phyloP scores from a whole-genome alignment of 30 jellyfish, hydroid and myxozoan species.

The Aurelia coerulea region DNA sequence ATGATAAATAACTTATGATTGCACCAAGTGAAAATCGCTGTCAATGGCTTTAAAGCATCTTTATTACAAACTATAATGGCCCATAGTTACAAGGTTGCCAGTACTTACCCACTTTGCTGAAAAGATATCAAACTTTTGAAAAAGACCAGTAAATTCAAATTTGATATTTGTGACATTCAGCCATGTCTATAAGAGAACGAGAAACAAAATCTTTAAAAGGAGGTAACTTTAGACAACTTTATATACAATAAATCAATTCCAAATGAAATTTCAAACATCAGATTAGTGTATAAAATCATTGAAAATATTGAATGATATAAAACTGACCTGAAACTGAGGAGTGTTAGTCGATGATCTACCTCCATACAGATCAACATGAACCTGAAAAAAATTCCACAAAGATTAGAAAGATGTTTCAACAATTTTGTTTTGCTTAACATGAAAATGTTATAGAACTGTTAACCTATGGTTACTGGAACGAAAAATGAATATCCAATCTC shows the following conservation, averaged over 20 bases:
- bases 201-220: no score
- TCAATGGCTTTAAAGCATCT: no score
- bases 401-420: not conserved
- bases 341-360: conserved; percentile 66
- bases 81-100: no score
- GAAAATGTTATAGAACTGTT: not conserved
- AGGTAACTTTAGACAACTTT: no score
- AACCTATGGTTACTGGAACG: no score
- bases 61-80: no score
- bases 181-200: conserved; percentile 56
- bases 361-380: conserved; percentile 58
- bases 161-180: conserved; percentile 72
- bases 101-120: conserved; percentile 76
- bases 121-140: conserved; percentile 56
- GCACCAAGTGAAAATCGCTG: no score
- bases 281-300: not conserved
- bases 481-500: no score
- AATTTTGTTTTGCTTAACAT: not conserved
- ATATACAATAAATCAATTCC: no score
- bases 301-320: not conserved
- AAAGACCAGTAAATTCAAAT: conserved; percentile 72
- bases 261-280: no score
- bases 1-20: no score
- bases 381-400: conserved; percentile 19
- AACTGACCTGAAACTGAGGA: conserved; percentile 46